A percentile compares a stretch with the other conserved stretches of the same genome.
Conservation (phyloP, 1,140 invertebrate species). For the Musca vetustissima region DNA sequence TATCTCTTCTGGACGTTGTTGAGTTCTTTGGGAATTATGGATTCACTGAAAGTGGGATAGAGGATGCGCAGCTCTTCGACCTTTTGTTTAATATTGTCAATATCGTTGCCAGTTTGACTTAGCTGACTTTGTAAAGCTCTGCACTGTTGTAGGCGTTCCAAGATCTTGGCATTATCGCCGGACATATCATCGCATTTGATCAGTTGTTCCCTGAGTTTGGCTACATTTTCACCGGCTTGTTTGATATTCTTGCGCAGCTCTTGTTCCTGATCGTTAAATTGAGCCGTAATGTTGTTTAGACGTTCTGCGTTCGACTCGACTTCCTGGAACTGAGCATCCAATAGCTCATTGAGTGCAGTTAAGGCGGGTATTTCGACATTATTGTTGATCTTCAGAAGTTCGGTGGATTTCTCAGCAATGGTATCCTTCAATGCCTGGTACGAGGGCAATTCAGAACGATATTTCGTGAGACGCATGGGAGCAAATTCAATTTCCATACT, state of each 20-base stretch:
- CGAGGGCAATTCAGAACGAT: slow-evolving; percentile 81
- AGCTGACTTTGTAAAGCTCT: slow-evolving; percentile 72
- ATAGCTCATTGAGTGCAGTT: slow-evolving; percentile 65
- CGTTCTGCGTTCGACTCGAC: slow-evolving; percentile 73
- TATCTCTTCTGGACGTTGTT: slow-evolving; percentile 76
- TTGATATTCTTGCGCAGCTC: slow-evolving; percentile 72
- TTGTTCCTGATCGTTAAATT: slow-evolving; percentile 73
- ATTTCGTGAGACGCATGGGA: slow-evolving; percentile 75
- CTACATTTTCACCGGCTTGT: slow-evolving; percentile 67
- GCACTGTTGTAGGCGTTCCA: slow-evolving; percentile 75
- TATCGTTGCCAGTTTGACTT: slow-evolving; percentile 63
- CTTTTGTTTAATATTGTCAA: slow-evolving; percentile 68
- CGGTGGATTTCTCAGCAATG: slow-evolving; percentile 76
- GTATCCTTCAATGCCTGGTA: slow-evolving; percentile 75
- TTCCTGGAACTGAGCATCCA: slow-evolving; percentile 78
- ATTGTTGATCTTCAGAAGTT: slow-evolving; percentile 78
- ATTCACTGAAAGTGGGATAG: slow-evolving; percentile 79
- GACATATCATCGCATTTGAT: slow-evolving; percentile 90
- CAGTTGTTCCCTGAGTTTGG: slow-evolving; percentile 78
- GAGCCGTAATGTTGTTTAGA: slow-evolving; percentile 71
- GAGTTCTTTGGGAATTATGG: slow-evolving; percentile 76
- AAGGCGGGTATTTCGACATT: slow-evolving; percentile 70
- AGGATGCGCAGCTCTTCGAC: slow-evolving; percentile 72
- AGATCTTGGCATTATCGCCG: slow-evolving; percentile 81
- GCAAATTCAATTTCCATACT: slow-evolving; percentile 78